A percentile compares a stretch with the other conserved stretches of the same genome.
These are phyloP conservation scores for Antennarius striatus DNA, from an alignment of 2,113 vertebrate genomes.

Conservation along the genomic window DNA sequence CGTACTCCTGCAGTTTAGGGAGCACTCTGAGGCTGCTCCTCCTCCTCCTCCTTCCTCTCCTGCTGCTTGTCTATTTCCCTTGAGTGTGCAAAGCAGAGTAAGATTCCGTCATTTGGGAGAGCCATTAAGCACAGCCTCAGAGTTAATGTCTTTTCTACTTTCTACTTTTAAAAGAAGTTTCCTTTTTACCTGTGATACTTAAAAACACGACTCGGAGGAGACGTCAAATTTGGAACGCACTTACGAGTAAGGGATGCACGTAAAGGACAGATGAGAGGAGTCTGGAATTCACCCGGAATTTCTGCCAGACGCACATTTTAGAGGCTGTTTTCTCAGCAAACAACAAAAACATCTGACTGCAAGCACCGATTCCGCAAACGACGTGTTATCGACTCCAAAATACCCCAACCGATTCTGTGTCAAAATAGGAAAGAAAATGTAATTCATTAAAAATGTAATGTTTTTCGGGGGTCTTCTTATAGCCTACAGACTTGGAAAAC, in stretches of 20 bases:
- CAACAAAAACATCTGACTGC: slow-evolving; percentile 21
- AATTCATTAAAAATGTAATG: slow-evolving; percentile 26
- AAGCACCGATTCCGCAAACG: slow-evolving; percentile 13
- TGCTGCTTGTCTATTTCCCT: slow-evolving; percentile 30
- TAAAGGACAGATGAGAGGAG: slow-evolving; percentile 26
- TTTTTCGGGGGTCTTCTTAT: slow-evolving; percentile 34
- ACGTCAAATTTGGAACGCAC: slow-evolving; percentile 29
- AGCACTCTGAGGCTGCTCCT: slow-evolving; percentile 31
- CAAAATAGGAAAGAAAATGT: slow-evolving; percentile 9
- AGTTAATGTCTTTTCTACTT: slow-evolving; percentile 51
- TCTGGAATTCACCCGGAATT: slow-evolving; percentile 13
- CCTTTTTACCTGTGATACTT: slow-evolving; percentile 27
- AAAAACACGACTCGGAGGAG: slow-evolving; percentile 29
- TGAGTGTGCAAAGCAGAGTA: slow-evolving; percentile 40
- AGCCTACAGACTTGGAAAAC: slow-evolving; percentile 42
- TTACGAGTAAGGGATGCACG: slow-evolving; percentile 6
- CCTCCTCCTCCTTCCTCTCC: slow-evolving; percentile 2
- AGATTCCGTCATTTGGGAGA: slow-evolving; percentile 55
- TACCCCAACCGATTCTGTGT: slow-evolving; percentile 1
- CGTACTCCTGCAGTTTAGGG: slow-evolving; percentile 34
- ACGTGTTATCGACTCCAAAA: slow-evolving; percentile 19
- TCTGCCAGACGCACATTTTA: neutral
- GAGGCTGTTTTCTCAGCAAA: slow-evolving; percentile 28
- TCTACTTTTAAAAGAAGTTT: slow-evolving; percentile 39
- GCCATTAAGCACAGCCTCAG: slow-evolving; percentile 53